Evolutionary conservation across 2,888 invertebrate genomes (phyloP).

Genomic region (Pocota personata): DNA sequence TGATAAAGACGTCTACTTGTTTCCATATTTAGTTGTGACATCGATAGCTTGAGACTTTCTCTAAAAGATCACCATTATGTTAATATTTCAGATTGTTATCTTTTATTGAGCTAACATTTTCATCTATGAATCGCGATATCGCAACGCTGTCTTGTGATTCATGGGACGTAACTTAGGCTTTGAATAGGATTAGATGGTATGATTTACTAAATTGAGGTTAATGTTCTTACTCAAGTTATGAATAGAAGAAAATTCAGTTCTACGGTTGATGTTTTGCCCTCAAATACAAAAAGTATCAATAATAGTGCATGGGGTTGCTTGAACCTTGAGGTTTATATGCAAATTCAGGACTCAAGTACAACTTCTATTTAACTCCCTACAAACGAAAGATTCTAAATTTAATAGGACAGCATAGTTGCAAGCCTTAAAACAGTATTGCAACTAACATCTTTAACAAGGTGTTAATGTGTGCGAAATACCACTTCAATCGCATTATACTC

Average conservation of each 20-base stretch:
- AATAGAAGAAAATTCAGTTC: no score
- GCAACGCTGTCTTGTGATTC: not conserved
- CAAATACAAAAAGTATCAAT: no score
- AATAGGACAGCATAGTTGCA: no score
- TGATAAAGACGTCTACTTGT: slow-evolving; percentile 13
- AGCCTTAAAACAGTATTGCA: not conserved
- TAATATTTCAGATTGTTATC: slow-evolving; percentile 40
- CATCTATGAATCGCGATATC: not conserved
- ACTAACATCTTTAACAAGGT: not conserved
- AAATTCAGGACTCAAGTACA: no score
- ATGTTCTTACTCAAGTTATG: no score
- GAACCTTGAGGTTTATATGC: no score
- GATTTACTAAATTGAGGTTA: not conserved
- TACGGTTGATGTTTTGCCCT: no score
- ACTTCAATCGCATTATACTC: not conserved
- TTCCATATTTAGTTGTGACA: slow-evolving; percentile 14
- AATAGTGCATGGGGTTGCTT: no score
- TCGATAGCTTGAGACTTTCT: slow-evolving; percentile 16
- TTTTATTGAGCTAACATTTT: slow-evolving; percentile 17
- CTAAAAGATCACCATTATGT: slow-evolving; percentile 22
- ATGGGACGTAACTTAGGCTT: not conserved
- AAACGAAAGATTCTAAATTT: no score
- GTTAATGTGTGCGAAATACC: slow-evolving; percentile 27
- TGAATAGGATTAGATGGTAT: not conserved
- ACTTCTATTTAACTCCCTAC: no score